Evolutionary conservation across 2,888 invertebrate genomes (phyloP).

Genomic region (Lumbricus terrestris): DNA sequence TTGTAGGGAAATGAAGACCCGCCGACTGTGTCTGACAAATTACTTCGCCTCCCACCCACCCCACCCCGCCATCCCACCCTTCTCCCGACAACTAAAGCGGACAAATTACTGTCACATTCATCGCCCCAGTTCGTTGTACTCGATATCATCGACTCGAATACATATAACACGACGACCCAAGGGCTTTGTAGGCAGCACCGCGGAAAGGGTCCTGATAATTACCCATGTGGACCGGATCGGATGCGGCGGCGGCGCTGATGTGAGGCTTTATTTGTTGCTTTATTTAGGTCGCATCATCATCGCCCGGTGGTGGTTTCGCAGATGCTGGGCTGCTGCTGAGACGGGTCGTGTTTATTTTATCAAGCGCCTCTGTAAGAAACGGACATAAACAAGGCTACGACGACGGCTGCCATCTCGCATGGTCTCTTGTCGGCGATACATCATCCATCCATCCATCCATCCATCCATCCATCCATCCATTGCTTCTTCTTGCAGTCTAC

Average conservation of each 20-base stretch:
- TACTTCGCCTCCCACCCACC: no score
- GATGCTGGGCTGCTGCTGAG: background rate
- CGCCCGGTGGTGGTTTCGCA: background rate
- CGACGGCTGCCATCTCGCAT: no score
- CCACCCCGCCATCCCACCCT: no score
- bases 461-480: no score
- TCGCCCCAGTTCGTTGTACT: background rate
- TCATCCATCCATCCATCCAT: no score
- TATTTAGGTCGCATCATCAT: background rate
- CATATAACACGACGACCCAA: no score
- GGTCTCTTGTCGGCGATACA: background rate
- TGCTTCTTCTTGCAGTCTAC: background rate
- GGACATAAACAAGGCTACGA: background rate
- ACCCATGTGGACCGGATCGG: background rate
- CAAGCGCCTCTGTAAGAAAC: background rate
- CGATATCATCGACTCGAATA: background rate
- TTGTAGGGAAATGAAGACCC: background rate
- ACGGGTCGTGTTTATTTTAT: background rate
- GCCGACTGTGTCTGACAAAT: background rate
- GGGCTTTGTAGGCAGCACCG: background rate
- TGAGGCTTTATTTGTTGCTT: background rate
- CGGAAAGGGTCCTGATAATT: background rate
- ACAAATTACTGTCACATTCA: background rate
- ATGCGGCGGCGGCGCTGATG: background rate
- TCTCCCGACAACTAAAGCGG: background rate